Base-by-base conservation (phyloP, 2,888 invertebrate genomes). In the Thymelicus lineola region DNA sequence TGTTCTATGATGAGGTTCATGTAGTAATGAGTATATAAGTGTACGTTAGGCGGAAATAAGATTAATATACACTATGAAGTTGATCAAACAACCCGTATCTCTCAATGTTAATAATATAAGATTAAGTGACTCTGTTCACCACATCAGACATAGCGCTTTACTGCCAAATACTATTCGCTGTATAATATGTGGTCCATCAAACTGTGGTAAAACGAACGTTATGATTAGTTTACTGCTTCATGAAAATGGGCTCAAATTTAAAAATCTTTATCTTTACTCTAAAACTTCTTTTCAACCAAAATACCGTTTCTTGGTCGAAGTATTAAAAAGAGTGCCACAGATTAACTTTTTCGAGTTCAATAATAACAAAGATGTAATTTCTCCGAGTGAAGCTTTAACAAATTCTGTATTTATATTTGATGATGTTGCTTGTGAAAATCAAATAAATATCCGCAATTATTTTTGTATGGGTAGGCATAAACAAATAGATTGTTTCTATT, bases 201-300 rank as follows among this genome's bases (percentile, higher is more conserved):
- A 73, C 28, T 74, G 74, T 70, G 75, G 74, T 7, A 75, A 74
- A 72, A 75, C 75, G 12, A 75, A 74, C 58, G 70, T 74, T 36
- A 65, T 74, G 71, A 10, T 75, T n/a, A 63, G 63, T 63, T 73
- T 75, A 62, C 45, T 75, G 50, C 9, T 75, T 12, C 70, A 75
- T 64, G 67, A 71, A 72, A 75, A 74, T 66, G 75, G 75, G 7
- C 48, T 75, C 7, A 71, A 70, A 64, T 75, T 72, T 59, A 10
- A 62, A 65, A 67, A 73, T 65, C 15, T 74, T 10, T 74, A 75
- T 17, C 35, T 75, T 6, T 75, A 75, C 28, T 75, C 73, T 2
- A 75, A 75, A 66, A 72, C 75, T 12, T 36, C 50, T 7, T 72
- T 68, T 65, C 75, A 74, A 66, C 67, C 73, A 9, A 75, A 75